Evolutionary conservation across 2,797 vertebrate species (phyloP), one percentile per base, ranked within the genome.

Genomic region (Helostoma temminkii): DNA sequence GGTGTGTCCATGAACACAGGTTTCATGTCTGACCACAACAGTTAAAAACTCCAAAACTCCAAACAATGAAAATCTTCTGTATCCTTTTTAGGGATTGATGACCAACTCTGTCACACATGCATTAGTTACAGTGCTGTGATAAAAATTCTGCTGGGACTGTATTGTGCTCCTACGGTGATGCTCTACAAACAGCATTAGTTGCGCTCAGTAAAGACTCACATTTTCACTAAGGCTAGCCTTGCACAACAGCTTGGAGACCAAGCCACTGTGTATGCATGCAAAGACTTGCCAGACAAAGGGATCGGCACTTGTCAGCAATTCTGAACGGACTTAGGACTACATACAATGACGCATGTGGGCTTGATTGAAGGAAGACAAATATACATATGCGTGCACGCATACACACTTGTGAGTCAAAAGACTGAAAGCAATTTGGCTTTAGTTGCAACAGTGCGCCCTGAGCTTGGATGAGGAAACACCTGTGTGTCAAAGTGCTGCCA

Each of bases 141-240:
- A 61, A 70, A 84, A 73, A 81, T 83, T 75, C 83, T 85, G 68
- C 76, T 42, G 85, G 79, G 76, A 82, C 88, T 43, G 76, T 46
- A 68, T 85, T 91, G 89, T 89, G 88, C 76, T 88, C 85, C 73
- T 77, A 80, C 84, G 61, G 83, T 61, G 82, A 86, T 91, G 91
- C 84, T 88, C 82, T 52, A 83, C 85, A 91, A 93, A 92, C 87
- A 90, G 90, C 88, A 91, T 92, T 92, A 91, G 91, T 86, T 71
- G 83, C 78, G 88, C 89, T 92, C 80, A 41, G 85, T 88, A 89
- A 87, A 91, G 88, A 93, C 88, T 91, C 89, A 92, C 80, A 90
- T 87, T 92, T 87, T 91, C 90, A 88, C 74, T 64, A 79, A 74
- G 80, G 80, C 86, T 80, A 65, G 86, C 88, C 81, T 85, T 84